Conservation (phyloP, 1,140 invertebrate species). For the Bilobella aurantiaca region DNA sequence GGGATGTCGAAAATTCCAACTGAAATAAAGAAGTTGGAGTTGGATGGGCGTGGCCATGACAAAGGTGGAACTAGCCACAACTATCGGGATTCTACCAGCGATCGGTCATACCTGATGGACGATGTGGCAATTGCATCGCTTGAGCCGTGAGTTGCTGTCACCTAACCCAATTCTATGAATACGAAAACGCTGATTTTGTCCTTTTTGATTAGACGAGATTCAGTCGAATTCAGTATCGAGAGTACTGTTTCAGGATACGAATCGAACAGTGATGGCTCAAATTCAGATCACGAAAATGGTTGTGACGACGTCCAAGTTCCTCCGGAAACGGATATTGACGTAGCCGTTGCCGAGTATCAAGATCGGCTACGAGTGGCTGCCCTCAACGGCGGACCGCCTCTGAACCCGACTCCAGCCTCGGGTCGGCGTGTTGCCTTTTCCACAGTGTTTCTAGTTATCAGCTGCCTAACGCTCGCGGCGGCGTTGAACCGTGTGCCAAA, state of each 20-base stretch:
- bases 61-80: not conserved
- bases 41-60: constrained; percentile 11
- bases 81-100: constrained; percentile 9
- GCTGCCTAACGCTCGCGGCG: constrained; percentile 27
- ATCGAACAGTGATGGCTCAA: constrained; percentile 23
- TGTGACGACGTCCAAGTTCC: not conserved
- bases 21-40: constrained; percentile 19
- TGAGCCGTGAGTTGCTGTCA: constrained; percentile 22
- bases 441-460: constrained; percentile 24
- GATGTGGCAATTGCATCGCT: constrained; percentile 26
- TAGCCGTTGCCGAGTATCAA: constrained; percentile 31
- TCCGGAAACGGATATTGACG: constrained; percentile 31
- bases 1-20: constrained; percentile 26
- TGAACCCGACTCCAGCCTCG: constrained; percentile 27
- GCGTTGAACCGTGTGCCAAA: constrained; percentile 20
- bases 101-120: constrained; percentile 30
- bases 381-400: constrained; percentile 22
- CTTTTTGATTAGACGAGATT: constrained; percentile 9
- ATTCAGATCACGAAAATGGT: constrained; percentile 20
- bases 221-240: constrained; percentile 21
- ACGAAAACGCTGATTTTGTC: not conserved
- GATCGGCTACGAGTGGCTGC: constrained; percentile 27
- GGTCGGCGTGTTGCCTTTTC: constrained; percentile 25
- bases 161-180: not conserved
- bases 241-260: constrained; percentile 34